Percentiles rank a stretch among this genome's conserved stretches.
Evolutionary conservation across 2,797 vertebrate species (phyloP).

Genomic region (Prunella strophiata): DNA sequence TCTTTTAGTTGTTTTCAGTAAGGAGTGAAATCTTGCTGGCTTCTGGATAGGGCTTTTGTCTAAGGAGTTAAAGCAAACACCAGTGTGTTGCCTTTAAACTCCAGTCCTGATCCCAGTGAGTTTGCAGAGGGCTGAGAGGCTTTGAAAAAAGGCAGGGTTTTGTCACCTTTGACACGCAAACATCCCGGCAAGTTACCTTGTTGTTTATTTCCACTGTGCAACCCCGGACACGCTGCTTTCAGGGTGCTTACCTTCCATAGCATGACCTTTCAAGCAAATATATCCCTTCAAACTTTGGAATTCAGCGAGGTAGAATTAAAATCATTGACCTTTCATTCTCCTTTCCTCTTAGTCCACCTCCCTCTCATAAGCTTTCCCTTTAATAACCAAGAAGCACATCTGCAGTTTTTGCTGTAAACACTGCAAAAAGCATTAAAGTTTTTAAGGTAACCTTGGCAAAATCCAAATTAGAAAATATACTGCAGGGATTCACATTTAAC

Average conservation of each 20-base stretch:
- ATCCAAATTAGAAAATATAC: constrained; percentile 55
- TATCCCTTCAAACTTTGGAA: constrained; percentile 63
- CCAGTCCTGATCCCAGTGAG: constrained; percentile 44
- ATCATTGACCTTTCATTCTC: constrained; percentile 66
- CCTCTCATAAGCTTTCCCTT: constrained; percentile 29
- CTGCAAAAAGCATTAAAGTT: constrained; percentile 49
- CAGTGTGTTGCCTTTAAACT: constrained; percentile 56
- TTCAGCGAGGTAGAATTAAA: constrained; percentile 71
- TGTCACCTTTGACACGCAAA: constrained; percentile 70
- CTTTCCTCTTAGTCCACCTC: constrained; percentile 31
- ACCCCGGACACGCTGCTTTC: constrained; percentile 1
- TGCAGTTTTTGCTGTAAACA: constrained; percentile 66
- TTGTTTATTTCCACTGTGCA: constrained; percentile 67
- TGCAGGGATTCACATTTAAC: constrained; percentile 63
- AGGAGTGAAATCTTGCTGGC: constrained; percentile 19
- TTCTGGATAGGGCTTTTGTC: constrained; percentile 35
- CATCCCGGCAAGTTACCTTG: constrained; percentile 59
- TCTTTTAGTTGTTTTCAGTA: constrained; percentile 1
- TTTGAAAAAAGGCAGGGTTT: constrained; percentile 50
- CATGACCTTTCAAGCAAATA: constrained; percentile 65
- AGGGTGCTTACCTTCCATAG: constrained; percentile 59
- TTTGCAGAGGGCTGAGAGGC: constrained; percentile 64
- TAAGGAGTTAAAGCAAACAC: constrained; percentile 68
- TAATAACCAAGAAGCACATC: constrained; percentile 64
- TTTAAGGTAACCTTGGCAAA: constrained; percentile 58